Evolutionary conservation across 2,797 vertebrate genomes (phyloP), one percentile per base, ranked within the genome.

Genomic region (Bradypus variegatus): DNA sequence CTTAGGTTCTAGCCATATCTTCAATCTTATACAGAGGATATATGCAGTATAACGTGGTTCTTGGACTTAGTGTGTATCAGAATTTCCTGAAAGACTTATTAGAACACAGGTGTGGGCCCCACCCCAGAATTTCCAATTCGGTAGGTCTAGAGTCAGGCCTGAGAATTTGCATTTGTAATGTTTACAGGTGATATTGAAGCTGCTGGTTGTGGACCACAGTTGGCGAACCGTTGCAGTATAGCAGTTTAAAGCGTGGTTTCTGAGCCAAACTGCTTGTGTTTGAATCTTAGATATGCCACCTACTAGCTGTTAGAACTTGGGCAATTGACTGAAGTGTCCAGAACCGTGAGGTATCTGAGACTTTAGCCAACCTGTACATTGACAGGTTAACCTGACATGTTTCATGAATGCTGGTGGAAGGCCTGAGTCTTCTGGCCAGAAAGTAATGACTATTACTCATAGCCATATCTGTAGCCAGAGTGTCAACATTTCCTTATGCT

Each of bases 111-210:
- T 88, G n/a, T 92, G 45, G 18, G 18, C 67, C 15, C 0, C 19
- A 21, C 21, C 18, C 16, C 23, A 53, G 64, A 67, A 58, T 72
- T 79, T 76, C 77, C 80, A 62, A 85, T 86, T 79, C 18, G 70
- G 8, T 65, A 33, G 18, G 50, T 84, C 70, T 81, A 33, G 31
- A 21, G 73, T 41, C 76, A 45, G 69, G 27, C 29, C 69, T 36
- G n/a, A 78, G 83, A 90, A 83, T 92, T 92, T 91, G 91, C 86
- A 86, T 72, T 72, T 94, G 88, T 73, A 60, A 15, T 60, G 41
- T 69, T 64, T 1, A 1, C 65, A 55, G 67, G 72, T 81, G 88
- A 77, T 70, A 12, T 4, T 53, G 50, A 50, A 84, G 91, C 36
- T 92, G 92, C 83, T 91, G 27, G 89, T 82, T 92, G 70, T 93